These are phyloP conservation scores for Apostichopus parvimensis DNA, from an alignment of 35 echinoderm and acorn worm genomes.

Conservation along the genomic window DNA sequence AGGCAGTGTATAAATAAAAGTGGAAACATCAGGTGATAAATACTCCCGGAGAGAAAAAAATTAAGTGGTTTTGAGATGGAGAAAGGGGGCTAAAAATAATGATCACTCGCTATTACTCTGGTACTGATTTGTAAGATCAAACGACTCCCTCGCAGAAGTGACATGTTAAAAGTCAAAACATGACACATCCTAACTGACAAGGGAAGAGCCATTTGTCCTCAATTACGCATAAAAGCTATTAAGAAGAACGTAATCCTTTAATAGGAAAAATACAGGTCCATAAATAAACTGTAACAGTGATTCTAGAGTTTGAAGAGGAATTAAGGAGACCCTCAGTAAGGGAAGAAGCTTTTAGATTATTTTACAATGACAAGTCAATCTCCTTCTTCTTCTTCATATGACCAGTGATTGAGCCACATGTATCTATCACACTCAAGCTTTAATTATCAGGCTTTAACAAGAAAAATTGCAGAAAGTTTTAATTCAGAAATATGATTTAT, in stretches of 20 bases:
- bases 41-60: conserved; percentile 3
- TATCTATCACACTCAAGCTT: no score
- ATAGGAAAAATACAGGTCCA: not conserved
- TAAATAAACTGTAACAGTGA: not conserved
- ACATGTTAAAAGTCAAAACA: conserved; percentile 48
- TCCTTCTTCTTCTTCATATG: not conserved
- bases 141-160: conserved; percentile 13
- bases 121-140: conserved; percentile 48
- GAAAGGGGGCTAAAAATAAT: not conserved
- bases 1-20: conserved; percentile 35
- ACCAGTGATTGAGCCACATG: not conserved
- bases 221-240: conserved; percentile 19
- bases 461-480: no score
- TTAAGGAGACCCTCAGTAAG: not conserved
- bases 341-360: not conserved
- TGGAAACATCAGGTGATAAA: conserved; percentile 43
- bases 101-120: not conserved
- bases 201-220: not conserved
- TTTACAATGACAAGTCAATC: not conserved
- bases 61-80: conserved; percentile 36
- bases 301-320: not conserved
- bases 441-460: no score
- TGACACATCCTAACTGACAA: not conserved
- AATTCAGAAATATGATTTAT: no score
- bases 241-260: not conserved